phyloP scores from a whole-genome alignment of 2,113 vertebrate species.

The Oenanthe melanoleuca region DNA sequence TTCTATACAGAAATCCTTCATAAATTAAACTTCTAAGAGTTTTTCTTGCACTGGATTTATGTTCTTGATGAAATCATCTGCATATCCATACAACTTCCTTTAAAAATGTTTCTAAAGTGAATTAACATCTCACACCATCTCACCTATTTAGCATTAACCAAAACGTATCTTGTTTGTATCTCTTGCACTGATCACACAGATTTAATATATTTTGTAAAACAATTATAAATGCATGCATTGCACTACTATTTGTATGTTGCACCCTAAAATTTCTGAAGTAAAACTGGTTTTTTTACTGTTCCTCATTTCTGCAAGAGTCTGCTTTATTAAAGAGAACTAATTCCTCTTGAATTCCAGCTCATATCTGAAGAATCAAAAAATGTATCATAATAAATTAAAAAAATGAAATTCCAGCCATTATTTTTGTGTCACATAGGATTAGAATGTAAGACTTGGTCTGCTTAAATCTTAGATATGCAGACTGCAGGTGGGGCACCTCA shows the following conservation, averaged over 20 bases:
- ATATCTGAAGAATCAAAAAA: background rate
- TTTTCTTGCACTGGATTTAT: background rate
- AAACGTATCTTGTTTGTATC: background rate
- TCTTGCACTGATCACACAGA: background rate
- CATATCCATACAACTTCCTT: background rate
- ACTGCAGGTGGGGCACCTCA: background rate
- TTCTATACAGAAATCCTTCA: background rate
- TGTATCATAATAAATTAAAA: background rate
- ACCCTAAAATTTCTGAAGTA: background rate
- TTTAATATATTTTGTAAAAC: background rate
- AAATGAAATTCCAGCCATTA: background rate
- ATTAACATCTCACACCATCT: background rate
- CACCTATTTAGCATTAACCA: background rate
- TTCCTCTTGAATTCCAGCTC: background rate
- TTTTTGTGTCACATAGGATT: background rate
- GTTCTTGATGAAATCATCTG: background rate
- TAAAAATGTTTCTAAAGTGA: background rate
- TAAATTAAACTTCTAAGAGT: background rate
- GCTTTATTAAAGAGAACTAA: background rate
- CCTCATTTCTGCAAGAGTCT: background rate
- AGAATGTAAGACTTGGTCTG: background rate
- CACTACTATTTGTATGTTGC: background rate
- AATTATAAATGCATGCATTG: background rate
- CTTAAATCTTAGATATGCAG: background rate
- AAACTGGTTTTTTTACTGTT: background rate